Percentiles rank a stretch among this genome's conserved stretches.
Evolutionary conservation across 2,888 invertebrate species (phyloP).

Genomic region (Callinectes sapidus): DNA sequence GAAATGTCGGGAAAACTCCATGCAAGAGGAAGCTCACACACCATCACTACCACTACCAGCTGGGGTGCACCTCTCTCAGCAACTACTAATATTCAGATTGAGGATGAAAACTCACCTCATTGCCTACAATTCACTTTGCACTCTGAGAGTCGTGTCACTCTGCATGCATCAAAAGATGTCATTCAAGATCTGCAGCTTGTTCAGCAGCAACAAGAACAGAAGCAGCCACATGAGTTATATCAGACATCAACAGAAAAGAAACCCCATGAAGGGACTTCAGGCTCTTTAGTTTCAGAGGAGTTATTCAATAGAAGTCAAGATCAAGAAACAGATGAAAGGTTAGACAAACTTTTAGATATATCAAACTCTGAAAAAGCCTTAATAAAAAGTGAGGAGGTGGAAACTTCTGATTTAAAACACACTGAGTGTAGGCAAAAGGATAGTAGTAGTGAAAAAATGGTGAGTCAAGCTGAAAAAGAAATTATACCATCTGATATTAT

Average conservation of each 20-base stretch:
- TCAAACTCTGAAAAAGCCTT: not conserved
- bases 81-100: slow-evolving; percentile 54
- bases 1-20: slow-evolving; percentile 20
- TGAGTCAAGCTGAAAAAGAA: not conserved
- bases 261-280: not conserved
- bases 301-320: not conserved
- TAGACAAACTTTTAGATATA: not conserved
- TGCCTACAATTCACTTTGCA: slow-evolving; percentile 59
- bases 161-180: slow-evolving; percentile 51
- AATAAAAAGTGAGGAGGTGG: not conserved
- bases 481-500: not conserved
- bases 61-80: slow-evolving; percentile 62
- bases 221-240: not conserved
- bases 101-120: slow-evolving; percentile 43
- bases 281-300: not conserved
- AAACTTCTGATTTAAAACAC: not conserved
- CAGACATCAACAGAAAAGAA: not conserved
- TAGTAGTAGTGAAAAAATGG: not conserved
- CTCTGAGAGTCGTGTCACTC: slow-evolving; percentile 60
- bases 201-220: slow-evolving; percentile 32
- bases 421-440: not conserved
- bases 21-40: slow-evolving; percentile 58
- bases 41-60: slow-evolving; percentile 62
- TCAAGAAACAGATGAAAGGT: not conserved
- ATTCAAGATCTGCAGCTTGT: slow-evolving; percentile 44